These are phyloP conservation scores for Tetrapedia diversipes DNA, from an alignment of 2,888 invertebrate species.

Conservation along the genomic window DNA sequence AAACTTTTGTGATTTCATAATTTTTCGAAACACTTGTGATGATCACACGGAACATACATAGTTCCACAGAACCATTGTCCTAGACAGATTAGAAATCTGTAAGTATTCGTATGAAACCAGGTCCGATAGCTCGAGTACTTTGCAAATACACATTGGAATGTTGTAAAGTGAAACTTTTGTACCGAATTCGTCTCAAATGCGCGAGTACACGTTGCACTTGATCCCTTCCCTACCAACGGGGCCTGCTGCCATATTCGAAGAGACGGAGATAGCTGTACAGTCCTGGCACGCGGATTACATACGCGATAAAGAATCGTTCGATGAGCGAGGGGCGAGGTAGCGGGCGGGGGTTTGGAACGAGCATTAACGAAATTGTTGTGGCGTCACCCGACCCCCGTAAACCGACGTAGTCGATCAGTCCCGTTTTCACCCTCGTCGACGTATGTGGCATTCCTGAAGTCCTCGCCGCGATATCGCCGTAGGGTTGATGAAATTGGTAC, in stretches of 20 bases:
- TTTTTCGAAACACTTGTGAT: too few species aligned
- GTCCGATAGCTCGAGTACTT: too few species aligned
- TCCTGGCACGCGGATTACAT: conserved; percentile 31
- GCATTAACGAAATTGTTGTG: conserved; percentile 69
- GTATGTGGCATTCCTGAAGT: conserved; percentile 66
- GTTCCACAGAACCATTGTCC: too few species aligned
- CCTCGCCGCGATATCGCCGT: conserved; percentile 61
- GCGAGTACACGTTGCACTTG: too few species aligned
- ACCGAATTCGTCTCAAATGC: too few species aligned
- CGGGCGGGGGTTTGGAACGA: conserved; percentile 26
- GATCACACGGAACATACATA: too few species aligned
- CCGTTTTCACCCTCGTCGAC: conserved; percentile 30
- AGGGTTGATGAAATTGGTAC: conserved; percentile 70
- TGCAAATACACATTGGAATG: too few species aligned
- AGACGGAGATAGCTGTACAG: conserved; percentile 4
- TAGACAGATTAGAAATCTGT: too few species aligned
- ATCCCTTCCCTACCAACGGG: too few species aligned
- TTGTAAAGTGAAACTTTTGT: too few species aligned
- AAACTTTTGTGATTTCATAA: too few species aligned
- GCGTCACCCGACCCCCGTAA: conserved; percentile 27
- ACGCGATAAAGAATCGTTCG: conserved; percentile 63
- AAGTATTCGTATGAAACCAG: too few species aligned
- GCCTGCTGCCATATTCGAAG: conserved; percentile 5
- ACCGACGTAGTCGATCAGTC: conserved; percentile 2
- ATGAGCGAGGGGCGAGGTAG: not conserved